Percentiles rank a stretch among this genome's conserved stretches.
Conservation (phyloP, 2,888 invertebrate species). For the Nomada flava region DNA sequence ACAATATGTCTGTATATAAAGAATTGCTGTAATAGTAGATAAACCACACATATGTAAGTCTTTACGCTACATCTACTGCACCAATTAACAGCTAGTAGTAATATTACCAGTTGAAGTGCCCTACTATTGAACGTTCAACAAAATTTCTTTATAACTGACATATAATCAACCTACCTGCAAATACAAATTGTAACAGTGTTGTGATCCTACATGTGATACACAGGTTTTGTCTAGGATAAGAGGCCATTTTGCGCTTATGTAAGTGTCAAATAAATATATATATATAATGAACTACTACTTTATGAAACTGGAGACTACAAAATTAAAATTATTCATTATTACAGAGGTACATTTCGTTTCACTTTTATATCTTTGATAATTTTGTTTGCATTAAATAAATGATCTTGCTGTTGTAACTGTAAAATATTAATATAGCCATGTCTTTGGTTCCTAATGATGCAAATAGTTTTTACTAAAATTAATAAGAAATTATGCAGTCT, state of each 20-base stretch:
- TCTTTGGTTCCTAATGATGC: too few relatives aligned
- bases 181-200: constrained; percentile 79
- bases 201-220: constrained; percentile 83
- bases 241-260: constrained; percentile 71
- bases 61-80: constrained; percentile 67
- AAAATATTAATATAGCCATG: too few relatives aligned
- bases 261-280: constrained; percentile 48
- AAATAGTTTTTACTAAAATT: too few relatives aligned
- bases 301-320: constrained; percentile 60
- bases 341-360: not conserved
- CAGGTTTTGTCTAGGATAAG: constrained; percentile 63
- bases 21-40: constrained; percentile 54
- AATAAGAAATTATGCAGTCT: not conserved
- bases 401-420: too few relatives aligned
- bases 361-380: not conserved
- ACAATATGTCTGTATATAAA: constrained; percentile 50
- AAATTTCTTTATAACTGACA: constrained; percentile 73
- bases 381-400: not conserved
- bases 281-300: constrained; percentile 26
- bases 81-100: constrained; percentile 63
- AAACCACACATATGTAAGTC: constrained; percentile 63
- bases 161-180: constrained; percentile 77
- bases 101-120: constrained; percentile 78
- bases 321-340: constrained; percentile 39
- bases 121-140: constrained; percentile 80